A percentile compares a stretch with the other conserved stretches of the same genome.
These are phyloP conservation scores for Caenorhabditis parvicauda DNA, from an alignment of 2,888 invertebrate species.

Conservation along the genomic window DNA sequence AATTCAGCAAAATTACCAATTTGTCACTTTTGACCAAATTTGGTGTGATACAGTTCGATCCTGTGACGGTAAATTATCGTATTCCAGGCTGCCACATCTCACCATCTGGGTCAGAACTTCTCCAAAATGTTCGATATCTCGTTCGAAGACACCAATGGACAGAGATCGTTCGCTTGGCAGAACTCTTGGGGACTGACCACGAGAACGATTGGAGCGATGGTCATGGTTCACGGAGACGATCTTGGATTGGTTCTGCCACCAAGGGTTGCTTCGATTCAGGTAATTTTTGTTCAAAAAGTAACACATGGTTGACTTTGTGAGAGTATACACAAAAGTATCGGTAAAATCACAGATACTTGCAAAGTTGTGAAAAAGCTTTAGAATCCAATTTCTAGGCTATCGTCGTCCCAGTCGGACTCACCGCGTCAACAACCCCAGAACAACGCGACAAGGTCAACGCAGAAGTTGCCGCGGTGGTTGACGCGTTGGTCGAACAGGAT, in stretches of 20 bases:
- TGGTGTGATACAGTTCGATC: not conserved
- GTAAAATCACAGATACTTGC: not conserved
- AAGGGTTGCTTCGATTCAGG: slow-evolving; percentile 81
- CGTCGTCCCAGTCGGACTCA: slow-evolving; percentile 94
- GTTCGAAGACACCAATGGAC: slow-evolving; percentile 80
- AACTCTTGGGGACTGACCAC: slow-evolving; percentile 99
- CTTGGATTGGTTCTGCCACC: slow-evolving; percentile 92
- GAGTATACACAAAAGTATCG: not conserved
- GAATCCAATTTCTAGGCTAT: no score
- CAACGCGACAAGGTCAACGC: slow-evolving; percentile 73
- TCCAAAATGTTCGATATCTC: slow-evolving; percentile 97
- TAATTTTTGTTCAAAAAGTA: slow-evolving; percentile 63
- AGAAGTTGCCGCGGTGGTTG: slow-evolving; percentile 29
- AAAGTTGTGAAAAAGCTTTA: slow-evolving; percentile 45
- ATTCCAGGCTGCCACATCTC: slow-evolving; percentile 84
- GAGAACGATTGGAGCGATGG: slow-evolving; percentile 77
- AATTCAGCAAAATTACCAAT: no score
- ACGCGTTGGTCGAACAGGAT: slow-evolving; percentile 69
- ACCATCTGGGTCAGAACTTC: slow-evolving; percentile 96
- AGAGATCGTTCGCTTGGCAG: not conserved
- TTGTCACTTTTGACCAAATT: not conserved
- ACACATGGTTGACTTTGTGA: not conserved
- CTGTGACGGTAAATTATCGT: not conserved
- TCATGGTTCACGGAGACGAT: slow-evolving; percentile 87
- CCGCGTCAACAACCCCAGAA: slow-evolving; percentile 75